These are phyloP conservation scores for Leptinotarsa rubiginosa DNA, from an alignment of 2,888 invertebrate genomes.

Conservation along the genomic window DNA sequence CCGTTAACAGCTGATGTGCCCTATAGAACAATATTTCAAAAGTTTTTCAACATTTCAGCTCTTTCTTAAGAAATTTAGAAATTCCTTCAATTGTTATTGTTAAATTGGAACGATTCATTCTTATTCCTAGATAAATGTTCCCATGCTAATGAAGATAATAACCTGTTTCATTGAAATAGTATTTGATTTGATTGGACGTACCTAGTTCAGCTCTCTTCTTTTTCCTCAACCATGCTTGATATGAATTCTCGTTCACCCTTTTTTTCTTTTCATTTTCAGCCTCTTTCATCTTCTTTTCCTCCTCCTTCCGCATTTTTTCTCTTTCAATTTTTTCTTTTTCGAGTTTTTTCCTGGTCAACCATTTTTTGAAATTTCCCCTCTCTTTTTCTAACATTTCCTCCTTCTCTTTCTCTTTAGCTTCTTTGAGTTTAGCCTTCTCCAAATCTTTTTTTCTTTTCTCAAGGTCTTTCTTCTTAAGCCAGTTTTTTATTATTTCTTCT, in stretches of 20 bases:
- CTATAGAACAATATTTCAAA: too few species aligned
- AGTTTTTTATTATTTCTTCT: conserved; percentile 49
- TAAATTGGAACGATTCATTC: too few species aligned
- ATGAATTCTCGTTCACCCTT: conserved; percentile 56
- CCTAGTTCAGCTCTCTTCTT: conserved; percentile 73
- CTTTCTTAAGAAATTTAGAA: too few species aligned
- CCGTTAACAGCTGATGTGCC: too few species aligned
- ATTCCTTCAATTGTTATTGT: too few species aligned
- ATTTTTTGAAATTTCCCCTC: conserved; percentile 64
- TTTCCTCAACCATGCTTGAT: conserved; percentile 69
- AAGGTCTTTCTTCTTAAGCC: conserved; percentile 67
- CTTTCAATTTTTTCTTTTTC: conserved; percentile 61
- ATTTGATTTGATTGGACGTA: conserved; percentile 51
- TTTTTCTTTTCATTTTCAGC: conserved; percentile 61
- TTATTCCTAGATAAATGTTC: too few species aligned
- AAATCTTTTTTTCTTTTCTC: conserved; percentile 57
- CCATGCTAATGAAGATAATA: too few species aligned
- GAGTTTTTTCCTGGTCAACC: conserved; percentile 67
- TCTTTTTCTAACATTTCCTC: conserved; percentile 62
- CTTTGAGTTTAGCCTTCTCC: conserved; percentile 54
- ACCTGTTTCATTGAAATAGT: neutral
- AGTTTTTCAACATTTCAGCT: too few species aligned
- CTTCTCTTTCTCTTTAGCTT: conserved; percentile 61
- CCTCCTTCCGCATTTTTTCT: conserved; percentile 63
- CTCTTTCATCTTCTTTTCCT: conserved; percentile 59